Evolutionary conservation across 2,888 invertebrate genomes (phyloP), one percentile per base, ranked within the genome.

Genomic region (Bombylius major): DNA sequence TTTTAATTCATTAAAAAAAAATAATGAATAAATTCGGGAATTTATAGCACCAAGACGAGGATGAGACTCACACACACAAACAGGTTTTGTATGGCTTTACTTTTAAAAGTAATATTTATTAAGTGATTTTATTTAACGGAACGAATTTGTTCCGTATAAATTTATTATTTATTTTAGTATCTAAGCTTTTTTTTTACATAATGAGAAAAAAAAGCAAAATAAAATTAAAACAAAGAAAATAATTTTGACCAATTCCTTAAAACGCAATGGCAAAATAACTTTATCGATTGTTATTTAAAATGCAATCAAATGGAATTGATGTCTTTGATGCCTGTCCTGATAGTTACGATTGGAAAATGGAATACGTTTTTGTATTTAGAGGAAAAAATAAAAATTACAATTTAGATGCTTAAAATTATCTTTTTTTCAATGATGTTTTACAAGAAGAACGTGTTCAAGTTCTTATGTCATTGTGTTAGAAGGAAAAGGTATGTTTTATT

Each of bases 31-130:
- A 42, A 4, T 11, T 42, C 5, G 4, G 39, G 11, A 42, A 11
- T 11, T 42, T 5, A 42, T 36, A 42, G 12, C 12, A 36, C 36
- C 46, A 51, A 51, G 50, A 53, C 42, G 46, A 46, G 51, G 51
- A 51, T 49, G 47, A 33, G 23, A 23, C 23, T 2, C 23, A 23
- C 23, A 23, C 23, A 23, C 23, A 23, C 23, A 13, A 39, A 53
- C 56, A 56, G 56, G 56, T 56, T 56, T 56, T 56, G 56, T 56
- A 56, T 56, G 33, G 6, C 36, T 44, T 47, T 48, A 48, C 50
- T 50, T 50, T 53, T 32, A 8, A 48, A 53, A 53, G 39, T n/a
- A 11, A 11, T 11, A 42, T 9, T 39, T 39, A 9, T 42, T 42
- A 23, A 23, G 23, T 23, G 23, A 23, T 23, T 11, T 42, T 42